Conservation (phyloP, 2,797 vertebrate genomes). For the Myotis planiceps region DNA sequence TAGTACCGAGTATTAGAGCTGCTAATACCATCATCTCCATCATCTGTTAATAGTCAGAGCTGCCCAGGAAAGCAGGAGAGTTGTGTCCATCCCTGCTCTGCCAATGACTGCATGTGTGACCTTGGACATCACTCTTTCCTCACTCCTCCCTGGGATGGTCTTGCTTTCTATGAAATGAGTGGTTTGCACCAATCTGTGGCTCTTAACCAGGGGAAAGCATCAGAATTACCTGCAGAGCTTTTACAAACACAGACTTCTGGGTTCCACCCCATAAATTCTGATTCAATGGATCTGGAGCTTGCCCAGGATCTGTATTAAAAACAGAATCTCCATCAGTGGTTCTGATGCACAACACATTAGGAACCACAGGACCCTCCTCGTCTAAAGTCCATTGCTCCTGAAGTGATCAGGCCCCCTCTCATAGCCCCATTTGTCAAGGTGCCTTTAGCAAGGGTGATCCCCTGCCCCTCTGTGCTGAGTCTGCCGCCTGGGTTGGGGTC, state of each 20-base stretch:
- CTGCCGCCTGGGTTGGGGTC: not conserved
- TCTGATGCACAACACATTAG: not conserved
- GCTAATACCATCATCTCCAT: not conserved
- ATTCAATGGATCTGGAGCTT: not conserved
- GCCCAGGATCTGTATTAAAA: not conserved
- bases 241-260: not conserved
- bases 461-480: not conserved
- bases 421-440: not conserved
- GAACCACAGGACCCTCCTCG: not conserved
- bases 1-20: not conserved
- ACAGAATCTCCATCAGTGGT: not conserved
- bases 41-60: not conserved
- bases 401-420: not conserved
- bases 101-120: not conserved
- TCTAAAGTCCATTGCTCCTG: not conserved
- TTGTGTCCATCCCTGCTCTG: not conserved
- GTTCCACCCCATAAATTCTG: not conserved
- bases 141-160: not conserved
- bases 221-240: not conserved
- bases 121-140: not conserved
- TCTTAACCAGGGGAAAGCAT: not conserved
- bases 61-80: not conserved
- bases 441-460: not conserved
- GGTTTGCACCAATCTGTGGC: not conserved
- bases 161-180: not conserved